Conservation (phyloP, 2,797 vertebrate species). For the Pipistrellus pipistrellus region DNA sequence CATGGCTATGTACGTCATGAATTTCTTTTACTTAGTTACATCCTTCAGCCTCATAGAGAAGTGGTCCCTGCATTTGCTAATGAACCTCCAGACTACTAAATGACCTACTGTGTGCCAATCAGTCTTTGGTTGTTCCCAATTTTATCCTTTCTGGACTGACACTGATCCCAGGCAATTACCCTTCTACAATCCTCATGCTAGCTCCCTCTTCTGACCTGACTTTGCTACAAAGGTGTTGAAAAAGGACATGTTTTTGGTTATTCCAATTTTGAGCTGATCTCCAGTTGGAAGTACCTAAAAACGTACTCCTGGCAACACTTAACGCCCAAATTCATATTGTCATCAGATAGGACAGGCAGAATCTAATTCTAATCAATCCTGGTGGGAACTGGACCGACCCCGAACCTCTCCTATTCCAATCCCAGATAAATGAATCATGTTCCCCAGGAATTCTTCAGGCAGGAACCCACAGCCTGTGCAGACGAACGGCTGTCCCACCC, state of each 20-base stretch:
- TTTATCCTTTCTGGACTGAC: background rate
- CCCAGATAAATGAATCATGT: constrained; percentile 25
- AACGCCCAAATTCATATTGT: constrained; percentile 17
- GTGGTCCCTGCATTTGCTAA: background rate
- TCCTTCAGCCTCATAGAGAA: background rate
- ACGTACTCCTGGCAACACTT: constrained; percentile 4
- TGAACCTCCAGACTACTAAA: constrained; percentile 11
- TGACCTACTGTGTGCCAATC: background rate
- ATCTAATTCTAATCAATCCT: background rate
- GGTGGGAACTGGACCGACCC: background rate
- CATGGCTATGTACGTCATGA: background rate
- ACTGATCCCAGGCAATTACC: background rate
- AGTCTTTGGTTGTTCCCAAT: background rate
- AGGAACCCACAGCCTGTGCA: constrained; percentile 32
- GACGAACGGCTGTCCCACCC: background rate
- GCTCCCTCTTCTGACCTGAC: background rate
- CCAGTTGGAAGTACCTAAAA: constrained; percentile 20
- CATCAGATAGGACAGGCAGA: background rate
- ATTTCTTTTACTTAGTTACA: constrained; percentile 10
- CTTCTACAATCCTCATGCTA: background rate
- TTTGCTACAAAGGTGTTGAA: constrained; percentile 46
- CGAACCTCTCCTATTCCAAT: background rate
- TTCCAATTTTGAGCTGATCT: constrained; percentile 8
- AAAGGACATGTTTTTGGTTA: background rate
- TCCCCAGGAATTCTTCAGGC: background rate